These are phyloP conservation scores for Lethocerus indicus DNA, from an alignment of 1,140 invertebrate genomes.

Conservation along the genomic window DNA sequence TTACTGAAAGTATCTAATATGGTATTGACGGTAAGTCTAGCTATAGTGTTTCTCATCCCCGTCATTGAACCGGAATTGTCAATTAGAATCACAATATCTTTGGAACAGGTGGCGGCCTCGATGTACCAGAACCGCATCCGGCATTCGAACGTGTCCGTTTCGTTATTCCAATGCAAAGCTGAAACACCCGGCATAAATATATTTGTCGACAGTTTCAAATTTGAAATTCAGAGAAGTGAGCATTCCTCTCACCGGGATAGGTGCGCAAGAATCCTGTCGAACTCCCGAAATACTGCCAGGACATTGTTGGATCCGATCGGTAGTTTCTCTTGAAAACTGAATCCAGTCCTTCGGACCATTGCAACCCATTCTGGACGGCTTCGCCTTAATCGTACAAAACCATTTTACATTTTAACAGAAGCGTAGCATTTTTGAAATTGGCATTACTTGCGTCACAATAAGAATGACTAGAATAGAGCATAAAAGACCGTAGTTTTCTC, in stretches of 20 bases:
- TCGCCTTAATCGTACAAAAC: constrained; percentile 11
- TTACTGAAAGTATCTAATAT: constrained; percentile 92
- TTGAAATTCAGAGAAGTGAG: too few relatives aligned
- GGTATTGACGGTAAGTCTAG: constrained; percentile 59
- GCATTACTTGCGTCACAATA: too few relatives aligned
- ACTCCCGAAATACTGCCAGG: constrained; percentile 94
- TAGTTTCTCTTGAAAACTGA: constrained; percentile 73
- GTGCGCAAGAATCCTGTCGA: constrained; percentile 78
- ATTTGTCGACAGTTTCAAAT: too few relatives aligned
- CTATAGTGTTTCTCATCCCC: constrained; percentile 62
- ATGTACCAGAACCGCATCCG: constrained; percentile 86
- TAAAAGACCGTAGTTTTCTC: too few relatives aligned
- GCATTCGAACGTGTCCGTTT: constrained; percentile 64
- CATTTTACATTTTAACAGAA: too few relatives aligned
- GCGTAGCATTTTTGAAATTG: too few relatives aligned
- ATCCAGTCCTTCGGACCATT: constrained; percentile 76
- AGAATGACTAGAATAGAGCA: too few relatives aligned
- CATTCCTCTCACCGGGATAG: constrained; percentile 51
- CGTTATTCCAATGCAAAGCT: constrained; percentile 14
- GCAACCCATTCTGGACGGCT: constrained; percentile 10
- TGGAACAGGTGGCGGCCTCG: constrained; percentile 90
- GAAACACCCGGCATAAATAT: neutral
- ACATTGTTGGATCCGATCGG: constrained; percentile 65
- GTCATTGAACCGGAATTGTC: constrained; percentile 97
- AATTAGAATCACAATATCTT: constrained; percentile 90